Evolutionary conservation across 2,888 invertebrate species (phyloP), one percentile per base, ranked within the genome.

Genomic region (Acrocyrtus sp.): DNA sequence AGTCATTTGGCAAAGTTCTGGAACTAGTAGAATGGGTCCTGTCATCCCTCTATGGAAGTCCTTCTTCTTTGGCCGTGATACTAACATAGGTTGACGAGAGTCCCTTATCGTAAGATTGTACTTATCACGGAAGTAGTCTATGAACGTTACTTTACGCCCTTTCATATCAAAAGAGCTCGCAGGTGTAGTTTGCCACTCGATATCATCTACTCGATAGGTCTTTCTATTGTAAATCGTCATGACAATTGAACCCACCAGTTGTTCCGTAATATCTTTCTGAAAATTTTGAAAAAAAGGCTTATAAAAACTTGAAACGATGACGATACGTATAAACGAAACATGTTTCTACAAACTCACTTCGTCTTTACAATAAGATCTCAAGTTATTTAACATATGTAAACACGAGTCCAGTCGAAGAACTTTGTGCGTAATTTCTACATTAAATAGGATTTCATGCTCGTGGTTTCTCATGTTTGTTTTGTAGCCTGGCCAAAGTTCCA

Each of bases 1-100:
- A 0, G 97, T 95, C 82, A 96, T 85, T 82, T 90, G 92, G 82
- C 95, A 95, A 8, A 98, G 85, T 84, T 98, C 97, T 0, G 98
- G 98, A 12, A 98, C 87, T 22, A 98, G 86, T 67, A 90, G 89
- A 61, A 81, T 75, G 0, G 74, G 76, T 15, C 67, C 73, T 1
- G 74, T 77, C 19, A 72, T 63, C 8, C 80, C 81, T 8, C 79
- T 65, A 53, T 77, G 79, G 22, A 74, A 62, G 29, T 80, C 80
- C n/a, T 58, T 68, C 63, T 79, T 78, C 51, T 77, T 79, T 1
- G 78, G 81, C 8, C 76, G 75, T 8, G 78, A 78, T 0, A 78
- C 61, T 15, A 81, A 26, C 62, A 81, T 56, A 0, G 81, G 80
- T 51, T 81, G 81, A 0, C 39, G 3, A 0, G 6, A 1, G 41